Conservation (phyloP, 1,140 invertebrate species). For the Whitmania pigra region DNA sequence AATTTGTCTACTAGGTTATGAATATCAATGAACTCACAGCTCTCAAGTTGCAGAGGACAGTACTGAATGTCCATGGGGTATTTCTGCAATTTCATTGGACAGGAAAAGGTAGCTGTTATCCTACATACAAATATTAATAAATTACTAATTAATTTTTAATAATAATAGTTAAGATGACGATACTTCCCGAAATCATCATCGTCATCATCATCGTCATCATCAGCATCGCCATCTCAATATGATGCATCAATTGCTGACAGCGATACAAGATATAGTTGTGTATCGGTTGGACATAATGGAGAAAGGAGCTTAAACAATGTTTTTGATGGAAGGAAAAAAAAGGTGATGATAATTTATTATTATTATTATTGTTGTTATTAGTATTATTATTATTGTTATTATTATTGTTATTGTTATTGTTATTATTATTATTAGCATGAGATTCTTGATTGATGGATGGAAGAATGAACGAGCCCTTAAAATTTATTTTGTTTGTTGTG, state of each 20-base stretch:
- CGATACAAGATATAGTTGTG: neutral
- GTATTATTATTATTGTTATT: neutral
- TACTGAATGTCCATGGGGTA: constrained; percentile 38
- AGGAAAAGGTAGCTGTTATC: constrained; percentile 64
- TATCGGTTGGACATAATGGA: neutral
- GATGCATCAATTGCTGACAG: neutral
- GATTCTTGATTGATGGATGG: no score
- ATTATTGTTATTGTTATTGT: no score
- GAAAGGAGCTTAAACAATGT: no score
- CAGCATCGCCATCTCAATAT: neutral
- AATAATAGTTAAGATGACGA: no score
- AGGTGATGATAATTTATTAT: neutral
- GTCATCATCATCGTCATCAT: neutral
- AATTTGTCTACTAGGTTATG: neutral
- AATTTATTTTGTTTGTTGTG: no score
- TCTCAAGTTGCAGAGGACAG: constrained; percentile 56
- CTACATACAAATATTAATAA: no score
- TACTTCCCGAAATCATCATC: no score
- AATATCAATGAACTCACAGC: constrained; percentile 53
- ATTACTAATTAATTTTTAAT: no score
- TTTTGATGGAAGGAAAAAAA: no score
- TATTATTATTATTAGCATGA: no score
- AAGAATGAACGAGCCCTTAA: no score
- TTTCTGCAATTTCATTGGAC: constrained; percentile 83
- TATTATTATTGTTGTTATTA: neutral